Evolutionary conservation across 1,140 invertebrate genomes (phyloP).

Genomic region (Dysdera silvatica): DNA sequence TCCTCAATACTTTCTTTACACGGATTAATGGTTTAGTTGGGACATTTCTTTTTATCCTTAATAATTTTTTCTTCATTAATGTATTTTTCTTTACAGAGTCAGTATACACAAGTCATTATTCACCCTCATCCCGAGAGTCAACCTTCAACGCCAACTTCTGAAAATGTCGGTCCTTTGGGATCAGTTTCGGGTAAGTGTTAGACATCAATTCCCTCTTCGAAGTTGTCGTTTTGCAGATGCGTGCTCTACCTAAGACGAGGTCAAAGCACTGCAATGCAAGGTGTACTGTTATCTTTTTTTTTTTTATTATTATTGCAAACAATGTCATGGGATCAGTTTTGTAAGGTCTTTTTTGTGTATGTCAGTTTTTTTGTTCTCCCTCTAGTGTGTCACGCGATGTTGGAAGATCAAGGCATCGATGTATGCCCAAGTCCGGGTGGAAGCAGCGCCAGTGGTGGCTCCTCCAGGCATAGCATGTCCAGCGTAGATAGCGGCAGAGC

Average conservation of each 20-base stretch:
- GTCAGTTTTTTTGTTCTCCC: neutral
- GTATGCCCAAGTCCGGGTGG: constrained; percentile 71
- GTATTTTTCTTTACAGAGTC: constrained; percentile 7
- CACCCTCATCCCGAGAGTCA: constrained; percentile 24
- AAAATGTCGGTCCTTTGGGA: constrained; percentile 19
- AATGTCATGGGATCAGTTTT: constrained; percentile 10
- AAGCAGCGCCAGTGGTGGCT: constrained; percentile 48
- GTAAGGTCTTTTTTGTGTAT: neutral
- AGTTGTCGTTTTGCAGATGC: constrained; percentile 4
- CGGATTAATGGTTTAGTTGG: too few relatives aligned
- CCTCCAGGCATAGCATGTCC: constrained; percentile 63
- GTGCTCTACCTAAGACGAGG: constrained; percentile 31
- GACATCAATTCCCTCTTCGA: neutral
- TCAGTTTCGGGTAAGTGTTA: constrained; percentile 25
- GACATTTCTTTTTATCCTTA: too few relatives aligned
- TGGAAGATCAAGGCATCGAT: constrained; percentile 60
- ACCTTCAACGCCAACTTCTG: constrained; percentile 15
- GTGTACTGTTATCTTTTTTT: too few relatives aligned
- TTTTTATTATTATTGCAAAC: too few relatives aligned
- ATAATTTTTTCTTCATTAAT: neutral
- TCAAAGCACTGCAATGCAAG: constrained; percentile 29
- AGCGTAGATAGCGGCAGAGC: constrained; percentile 86
- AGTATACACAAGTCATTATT: constrained; percentile 27
- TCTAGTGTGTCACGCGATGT: constrained; percentile 38
- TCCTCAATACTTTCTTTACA: too few relatives aligned